phyloP scores from a whole-genome alignment of 2,888 invertebrate species.

The Xestia rhomboidea region DNA sequence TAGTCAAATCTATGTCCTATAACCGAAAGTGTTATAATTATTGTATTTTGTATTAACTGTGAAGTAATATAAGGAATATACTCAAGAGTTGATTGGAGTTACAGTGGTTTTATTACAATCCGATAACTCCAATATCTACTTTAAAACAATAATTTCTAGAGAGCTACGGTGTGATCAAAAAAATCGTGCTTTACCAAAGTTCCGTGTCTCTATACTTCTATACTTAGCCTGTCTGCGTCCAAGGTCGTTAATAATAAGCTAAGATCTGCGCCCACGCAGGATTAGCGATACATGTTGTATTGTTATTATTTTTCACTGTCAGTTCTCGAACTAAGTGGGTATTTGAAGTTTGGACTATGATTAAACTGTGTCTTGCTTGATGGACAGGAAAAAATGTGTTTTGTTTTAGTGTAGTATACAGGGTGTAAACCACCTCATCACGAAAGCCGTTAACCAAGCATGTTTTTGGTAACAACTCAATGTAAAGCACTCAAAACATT shows the following conservation, averaged over 20 bases:
- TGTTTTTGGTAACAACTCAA: no score
- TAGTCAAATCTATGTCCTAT: no score
- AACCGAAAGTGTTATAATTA: no score
- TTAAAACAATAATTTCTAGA: neutral
- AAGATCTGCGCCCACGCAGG: constrained; percentile 16
- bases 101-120: no score
- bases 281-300: constrained; percentile 40
- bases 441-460: no score
- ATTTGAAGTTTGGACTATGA: constrained; percentile 8
- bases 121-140: neutral
- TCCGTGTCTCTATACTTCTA: constrained; percentile 19
- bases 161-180: neutral
- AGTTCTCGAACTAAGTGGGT: constrained; percentile 16
- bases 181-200: neutral
- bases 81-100: no score
- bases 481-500: no score
- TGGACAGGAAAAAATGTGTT: neutral
- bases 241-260: constrained; percentile 46
- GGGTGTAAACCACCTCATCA: no score
- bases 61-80: no score
- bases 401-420: no score
- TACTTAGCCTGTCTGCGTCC: constrained; percentile 12
- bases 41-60: no score
- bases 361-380: constrained; percentile 17
- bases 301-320: constrained; percentile 56